Conservation (phyloP, 2,797 vertebrate genomes). For the Brotula barbata region DNA sequence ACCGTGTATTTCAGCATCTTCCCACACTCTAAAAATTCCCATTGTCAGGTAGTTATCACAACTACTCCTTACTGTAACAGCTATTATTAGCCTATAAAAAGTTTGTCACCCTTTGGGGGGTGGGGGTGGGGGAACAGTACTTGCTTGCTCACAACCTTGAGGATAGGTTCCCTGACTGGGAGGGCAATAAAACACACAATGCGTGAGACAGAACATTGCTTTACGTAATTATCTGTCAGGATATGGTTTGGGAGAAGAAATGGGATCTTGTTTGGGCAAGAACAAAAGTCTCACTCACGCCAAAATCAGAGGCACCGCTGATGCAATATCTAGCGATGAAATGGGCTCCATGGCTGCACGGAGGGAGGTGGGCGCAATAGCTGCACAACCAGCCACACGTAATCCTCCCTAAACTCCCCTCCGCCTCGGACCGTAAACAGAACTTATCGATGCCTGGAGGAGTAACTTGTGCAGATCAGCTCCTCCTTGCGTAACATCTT, state of each 20-base stretch:
- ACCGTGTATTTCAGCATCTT: slow-evolving; percentile 29
- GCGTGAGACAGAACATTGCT: slow-evolving; percentile 33
- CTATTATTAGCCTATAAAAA: slow-evolving; percentile 47
- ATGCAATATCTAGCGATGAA: slow-evolving; percentile 50
- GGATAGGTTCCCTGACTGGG: slow-evolving; percentile 26
- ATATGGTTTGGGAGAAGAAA: slow-evolving; percentile 38
- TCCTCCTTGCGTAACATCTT: slow-evolving; percentile 36
- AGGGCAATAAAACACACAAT: slow-evolving; percentile 43
- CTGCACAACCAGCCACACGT: slow-evolving; percentile 37
- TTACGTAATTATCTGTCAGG: slow-evolving; percentile 43
- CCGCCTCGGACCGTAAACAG: slow-evolving; percentile 51
- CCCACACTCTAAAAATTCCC: slow-evolving; percentile 20
- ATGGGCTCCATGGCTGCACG: slow-evolving; percentile 29
- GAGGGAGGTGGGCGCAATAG: slow-evolving; percentile 46
- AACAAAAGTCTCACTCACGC: slow-evolving; percentile 44
- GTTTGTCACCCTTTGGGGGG: slow-evolving; percentile 8
- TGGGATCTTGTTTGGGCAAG: slow-evolving; percentile 7
- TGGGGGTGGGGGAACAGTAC: not conserved
- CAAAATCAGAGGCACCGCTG: slow-evolving; percentile 53
- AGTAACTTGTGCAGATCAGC: slow-evolving; percentile 46
- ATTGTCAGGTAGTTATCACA: slow-evolving; percentile 18
- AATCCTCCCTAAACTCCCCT: slow-evolving; percentile 45
- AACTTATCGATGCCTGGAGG: slow-evolving; percentile 51
- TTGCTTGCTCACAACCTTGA: slow-evolving; percentile 8
- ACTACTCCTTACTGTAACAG: slow-evolving; percentile 19